Base-by-base conservation (phyloP, 1,140 invertebrate genomes). In the Meloidogyne floridensis region DNA sequence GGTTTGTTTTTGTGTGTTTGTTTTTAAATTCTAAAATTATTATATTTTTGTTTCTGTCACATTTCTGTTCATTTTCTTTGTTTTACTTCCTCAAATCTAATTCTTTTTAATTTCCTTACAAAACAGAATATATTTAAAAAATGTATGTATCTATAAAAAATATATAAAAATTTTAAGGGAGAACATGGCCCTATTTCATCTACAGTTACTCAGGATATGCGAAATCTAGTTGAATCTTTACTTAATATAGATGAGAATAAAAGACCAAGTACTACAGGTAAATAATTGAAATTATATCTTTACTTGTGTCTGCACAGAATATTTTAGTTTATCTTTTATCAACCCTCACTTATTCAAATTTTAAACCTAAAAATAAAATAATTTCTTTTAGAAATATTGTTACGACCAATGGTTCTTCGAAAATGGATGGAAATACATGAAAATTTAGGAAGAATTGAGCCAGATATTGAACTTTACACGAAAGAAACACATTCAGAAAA, bases 351-450 rank as follows among this genome's bases (percentile, higher is more conserved):
- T 32, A 32, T 32, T 32, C 32, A 32, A 32, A 32, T 32, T 32
- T 32, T 32, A 32, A 32, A 32, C 32, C 32, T 32, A 32, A 32
- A 53, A 13, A 77, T 65, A 72, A 20, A 51, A 43, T 32, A 32
- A 47, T 20, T 53, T 42, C 53, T 69, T 75, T 79, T 75, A 84
- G 83, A 84, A 32, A 75, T 84, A 20, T 72, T 84, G 13, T 75
- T 71, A n/a, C 53, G 69, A 42, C 76, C 80, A 43, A 70, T 84
- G 42, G 77, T 84, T 32, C 32, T 84, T 5, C 80, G 75, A 47
- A 84, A 84, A 75, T 84, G 83, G 76, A 73, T 83, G 43, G 81
- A 83, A 80, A 56, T 84, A 13, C 83, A 84, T 72, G 54, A 59
- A 10, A 78, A 84, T 56, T 79, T 84, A 43, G 77, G 77, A 20